Evolutionary conservation across 92 coral and sea anemone genomes (phyloP).

Genomic region (Phenganax subtilis): DNA sequence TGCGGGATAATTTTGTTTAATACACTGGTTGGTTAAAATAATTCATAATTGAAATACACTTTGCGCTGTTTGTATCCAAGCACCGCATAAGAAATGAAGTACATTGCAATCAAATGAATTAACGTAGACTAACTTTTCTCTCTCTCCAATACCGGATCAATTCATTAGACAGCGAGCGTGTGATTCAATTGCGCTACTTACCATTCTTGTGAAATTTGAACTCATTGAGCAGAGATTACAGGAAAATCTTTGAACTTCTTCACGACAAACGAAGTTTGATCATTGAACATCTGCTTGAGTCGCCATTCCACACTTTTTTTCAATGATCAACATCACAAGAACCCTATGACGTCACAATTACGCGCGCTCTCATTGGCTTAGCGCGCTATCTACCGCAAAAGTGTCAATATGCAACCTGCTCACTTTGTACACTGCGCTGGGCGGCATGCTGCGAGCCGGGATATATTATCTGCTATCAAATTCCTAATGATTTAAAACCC

Average conservation of each 20-base stretch:
- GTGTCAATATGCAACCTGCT: constrained; percentile 41
- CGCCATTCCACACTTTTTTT: constrained; percentile 39
- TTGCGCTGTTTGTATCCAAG: constrained; percentile 15
- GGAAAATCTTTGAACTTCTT: constrained; percentile 5
- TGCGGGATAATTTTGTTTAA: constrained; percentile 31
- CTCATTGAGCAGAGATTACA: constrained; percentile 8
- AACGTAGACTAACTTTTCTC: constrained; percentile 1
- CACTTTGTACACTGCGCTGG: constrained; percentile 13
- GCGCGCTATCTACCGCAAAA: background rate
- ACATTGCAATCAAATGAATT: constrained; percentile 21
- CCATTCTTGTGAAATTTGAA: background rate
- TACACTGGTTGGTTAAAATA: constrained; percentile 22
- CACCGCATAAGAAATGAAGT: background rate
- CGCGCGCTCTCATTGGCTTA: constrained; percentile 30
- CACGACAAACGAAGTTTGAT: constrained; percentile 24
- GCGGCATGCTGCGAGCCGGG: background rate
- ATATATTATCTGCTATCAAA: background rate
- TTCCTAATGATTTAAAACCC: background rate
- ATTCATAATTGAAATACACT: constrained; percentile 34
- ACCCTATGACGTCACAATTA: constrained; percentile 33
- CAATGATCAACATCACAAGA: constrained; percentile 38
- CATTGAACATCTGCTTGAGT: constrained; percentile 38
- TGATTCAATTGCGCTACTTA: constrained; percentile 8
- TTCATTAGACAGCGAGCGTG: background rate
- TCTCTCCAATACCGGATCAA: background rate